These are phyloP conservation scores for Candidula unifasciata DNA, from an alignment of 2,888 invertebrate species.

Conservation along the genomic window DNA sequence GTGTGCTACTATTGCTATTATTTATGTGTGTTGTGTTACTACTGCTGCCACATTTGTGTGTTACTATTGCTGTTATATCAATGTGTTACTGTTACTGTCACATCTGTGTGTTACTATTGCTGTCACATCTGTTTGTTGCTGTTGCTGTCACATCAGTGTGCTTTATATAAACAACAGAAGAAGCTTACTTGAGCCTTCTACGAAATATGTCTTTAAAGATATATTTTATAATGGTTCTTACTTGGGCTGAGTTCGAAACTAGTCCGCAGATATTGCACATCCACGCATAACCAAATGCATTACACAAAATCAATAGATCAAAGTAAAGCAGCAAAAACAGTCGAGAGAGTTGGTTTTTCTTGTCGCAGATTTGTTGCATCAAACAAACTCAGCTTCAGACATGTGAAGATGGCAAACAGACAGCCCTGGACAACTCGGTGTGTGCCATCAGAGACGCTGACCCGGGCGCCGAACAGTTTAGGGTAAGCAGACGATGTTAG, in stretches of 20 bases:
- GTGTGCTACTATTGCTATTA: no score
- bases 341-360: background rate
- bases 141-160: no score
- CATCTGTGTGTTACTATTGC: no score
- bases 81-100: no score
- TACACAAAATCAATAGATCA: background rate
- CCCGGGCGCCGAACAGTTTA: constrained; percentile 69
- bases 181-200: no score
- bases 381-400: constrained; percentile 68
- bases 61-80: no score
- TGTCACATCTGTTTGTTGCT: no score
- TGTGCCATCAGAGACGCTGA: constrained; percentile 66
- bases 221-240: no score
- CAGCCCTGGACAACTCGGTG: constrained; percentile 57
- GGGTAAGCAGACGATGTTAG: constrained; percentile 56
- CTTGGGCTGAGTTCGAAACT: background rate
- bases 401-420: constrained; percentile 68
- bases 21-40: no score
- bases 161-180: no score
- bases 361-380: constrained; percentile 73
- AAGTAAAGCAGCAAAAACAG: background rate
- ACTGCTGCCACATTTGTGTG: no score
- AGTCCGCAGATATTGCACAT: background rate
- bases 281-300: background rate
- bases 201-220: no score